Evolutionary conservation across 1,140 invertebrate species (phyloP).

Genomic region (Tenebrio molitor): DNA sequence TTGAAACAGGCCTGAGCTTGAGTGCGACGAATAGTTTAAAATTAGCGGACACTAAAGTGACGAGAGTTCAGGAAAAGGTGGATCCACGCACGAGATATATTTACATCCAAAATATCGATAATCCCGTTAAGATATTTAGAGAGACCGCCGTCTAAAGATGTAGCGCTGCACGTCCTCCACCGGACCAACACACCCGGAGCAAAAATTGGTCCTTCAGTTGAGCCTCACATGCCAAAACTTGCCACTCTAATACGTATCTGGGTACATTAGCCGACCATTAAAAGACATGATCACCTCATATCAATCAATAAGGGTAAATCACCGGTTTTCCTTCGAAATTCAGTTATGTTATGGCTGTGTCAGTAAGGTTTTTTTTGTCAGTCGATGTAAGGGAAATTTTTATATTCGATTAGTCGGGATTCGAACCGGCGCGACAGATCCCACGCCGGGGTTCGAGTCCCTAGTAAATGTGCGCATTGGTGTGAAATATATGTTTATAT

Average conservation of each 20-base stretch:
- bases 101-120: conserved; percentile 60
- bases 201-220: conserved; percentile 1
- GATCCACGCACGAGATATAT: conserved; percentile 56
- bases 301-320: conserved; percentile 30
- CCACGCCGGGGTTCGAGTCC: too few species aligned
- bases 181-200: neutral
- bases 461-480: conserved; percentile 13
- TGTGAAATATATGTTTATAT: conserved; percentile 33
- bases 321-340: conserved; percentile 11
- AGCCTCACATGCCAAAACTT: conserved; percentile 39
- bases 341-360: conserved; percentile 30
- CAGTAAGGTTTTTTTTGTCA: neutral
- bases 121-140: conserved; percentile 59
- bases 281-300: conserved; percentile 15
- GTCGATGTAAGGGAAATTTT: neutral
- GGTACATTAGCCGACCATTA: neutral
- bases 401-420: neutral
- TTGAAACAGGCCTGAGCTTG: conserved; percentile 48
- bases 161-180: neutral
- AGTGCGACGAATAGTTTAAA: conserved; percentile 51
- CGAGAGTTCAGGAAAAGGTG: conserved; percentile 46
- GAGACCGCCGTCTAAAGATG: conserved; percentile 60
- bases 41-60: conserved; percentile 45
- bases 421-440: too few species aligned
- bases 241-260: conserved; percentile 21